Conservation (phyloP, 2,113 vertebrate species). For the Catharus bicknelli region DNA sequence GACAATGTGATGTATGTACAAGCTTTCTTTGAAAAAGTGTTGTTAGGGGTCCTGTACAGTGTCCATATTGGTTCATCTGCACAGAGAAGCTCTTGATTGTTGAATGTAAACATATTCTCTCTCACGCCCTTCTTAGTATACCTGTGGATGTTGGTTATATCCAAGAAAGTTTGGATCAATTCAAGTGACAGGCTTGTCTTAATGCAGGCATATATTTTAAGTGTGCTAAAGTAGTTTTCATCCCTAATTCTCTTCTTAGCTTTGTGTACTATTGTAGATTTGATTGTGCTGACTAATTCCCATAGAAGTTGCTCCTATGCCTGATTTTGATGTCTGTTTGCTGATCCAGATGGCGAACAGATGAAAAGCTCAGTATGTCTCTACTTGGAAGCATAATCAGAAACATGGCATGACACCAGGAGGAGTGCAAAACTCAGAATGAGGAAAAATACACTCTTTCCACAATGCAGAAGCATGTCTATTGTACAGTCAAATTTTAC, state of each 20-base stretch:
- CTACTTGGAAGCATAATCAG: background rate
- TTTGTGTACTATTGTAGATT: background rate
- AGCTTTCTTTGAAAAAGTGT: background rate
- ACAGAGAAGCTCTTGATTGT: background rate
- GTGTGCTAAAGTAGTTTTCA: background rate
- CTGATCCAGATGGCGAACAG: conserved; percentile 51
- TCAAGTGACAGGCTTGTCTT: background rate
- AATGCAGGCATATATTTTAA: background rate
- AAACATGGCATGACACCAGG: background rate
- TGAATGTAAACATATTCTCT: background rate
- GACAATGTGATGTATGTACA: background rate
- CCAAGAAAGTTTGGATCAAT: background rate
- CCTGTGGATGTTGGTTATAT: background rate
- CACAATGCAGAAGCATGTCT: background rate
- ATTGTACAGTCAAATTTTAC: background rate
- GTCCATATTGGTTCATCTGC: background rate
- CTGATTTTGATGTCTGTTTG: conserved; percentile 17
- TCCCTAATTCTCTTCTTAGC: background rate
- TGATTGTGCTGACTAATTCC: conserved; percentile 17
- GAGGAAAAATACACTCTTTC: background rate
- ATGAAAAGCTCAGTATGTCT: conserved; percentile 54
- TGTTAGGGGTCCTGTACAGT: background rate
- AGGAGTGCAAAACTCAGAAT: background rate
- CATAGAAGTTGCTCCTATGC: background rate
- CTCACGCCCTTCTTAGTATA: background rate